Evolutionary conservation across 2,888 invertebrate species (phyloP), one percentile per base, ranked within the genome.

Genomic region (Scotopteryx bipunctaria): DNA sequence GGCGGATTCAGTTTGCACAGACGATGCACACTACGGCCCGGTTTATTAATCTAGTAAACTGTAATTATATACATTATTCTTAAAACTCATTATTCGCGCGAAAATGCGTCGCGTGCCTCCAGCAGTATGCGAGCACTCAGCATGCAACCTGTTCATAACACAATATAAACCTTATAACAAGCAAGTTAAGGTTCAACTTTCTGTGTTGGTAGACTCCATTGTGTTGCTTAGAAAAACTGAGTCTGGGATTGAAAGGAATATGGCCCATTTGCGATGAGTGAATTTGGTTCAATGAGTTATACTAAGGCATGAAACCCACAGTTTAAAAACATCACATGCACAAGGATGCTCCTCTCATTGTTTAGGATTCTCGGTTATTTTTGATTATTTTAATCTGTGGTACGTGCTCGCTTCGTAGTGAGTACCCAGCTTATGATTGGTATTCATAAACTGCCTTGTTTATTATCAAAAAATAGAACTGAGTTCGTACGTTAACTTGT

Each of bases 41-140:
- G 46, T 51, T 50, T 51, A 51, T 43, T 55, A 36, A 55, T 55
- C 50, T 25, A 55, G 33, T 51, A 19, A 49, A 11, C 31, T 23
- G 31, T 46, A 43, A 50, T 42, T 43, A 50, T 46, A 36, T 40
- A 14, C 19, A 37, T 42, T 51, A 41, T 25, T 33, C 27, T 21
- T 45, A 9, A 19, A 23, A 38, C 23, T 43, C 23, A 38, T 40
- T 37, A 42, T 35, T 40, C 13, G 25, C 36, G 31, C 15, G 37
- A 32, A 32, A 15, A 17, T 25, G 25, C 14, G 2, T 57, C 42
- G 50, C 60, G 54, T 56, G 54, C 50, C 23, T n/a, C n/a, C n/a
- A n/a, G n/a, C n/a, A n/a, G n/a, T 25, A 9, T 53, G 49, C 43
- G 48, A n/a, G n/a, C n/a, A n/a, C n/a, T n/a, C n/a, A n/a, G n/a